phyloP scores from a whole-genome alignment of 2,888 invertebrate genomes.

The Ophion obscuratus region DNA sequence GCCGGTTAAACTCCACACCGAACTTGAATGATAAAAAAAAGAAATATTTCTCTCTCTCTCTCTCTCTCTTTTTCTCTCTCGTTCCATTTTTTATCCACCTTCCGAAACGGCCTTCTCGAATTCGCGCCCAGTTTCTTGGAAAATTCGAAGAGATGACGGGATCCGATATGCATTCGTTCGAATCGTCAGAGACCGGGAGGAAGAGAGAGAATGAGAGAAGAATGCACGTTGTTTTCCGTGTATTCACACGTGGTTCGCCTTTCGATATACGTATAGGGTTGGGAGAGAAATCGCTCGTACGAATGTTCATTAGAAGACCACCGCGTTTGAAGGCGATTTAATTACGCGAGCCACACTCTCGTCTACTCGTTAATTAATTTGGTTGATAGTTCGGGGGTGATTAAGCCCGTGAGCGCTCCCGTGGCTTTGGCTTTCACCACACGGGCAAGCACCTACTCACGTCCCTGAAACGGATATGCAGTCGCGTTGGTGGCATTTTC shows the following conservation, averaged over 20 bases:
- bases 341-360: constrained; percentile 73
- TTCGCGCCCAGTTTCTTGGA: constrained; percentile 69
- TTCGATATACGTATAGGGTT: constrained; percentile 39
- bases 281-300: constrained; percentile 65
- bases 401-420: constrained; percentile 71
- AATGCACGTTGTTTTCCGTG: constrained; percentile 64
- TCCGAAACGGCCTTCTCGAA: constrained; percentile 56
- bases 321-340: constrained; percentile 79
- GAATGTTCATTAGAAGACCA: constrained; percentile 80
- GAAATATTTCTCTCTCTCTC: constrained; percentile 40
- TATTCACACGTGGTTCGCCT: constrained; percentile 22
- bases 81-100: constrained; percentile 16
- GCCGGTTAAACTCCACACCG: constrained; percentile 63
- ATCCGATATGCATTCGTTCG: constrained; percentile 64
- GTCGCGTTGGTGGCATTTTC: not conserved
- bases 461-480: not conserved
- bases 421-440: constrained; percentile 3
- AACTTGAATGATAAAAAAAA: constrained; percentile 65
- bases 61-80: constrained; percentile 10
- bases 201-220: constrained; percentile 47
- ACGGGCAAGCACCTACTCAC: not conserved
- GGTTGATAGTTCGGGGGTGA: constrained; percentile 78
- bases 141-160: constrained; percentile 69
- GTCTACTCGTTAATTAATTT: constrained; percentile 79
- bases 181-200: constrained; percentile 41